Evolutionary conservation across 2,113 vertebrate species (phyloP), one percentile per base, ranked within the genome.

Genomic region (Chloebia gouldiae): DNA sequence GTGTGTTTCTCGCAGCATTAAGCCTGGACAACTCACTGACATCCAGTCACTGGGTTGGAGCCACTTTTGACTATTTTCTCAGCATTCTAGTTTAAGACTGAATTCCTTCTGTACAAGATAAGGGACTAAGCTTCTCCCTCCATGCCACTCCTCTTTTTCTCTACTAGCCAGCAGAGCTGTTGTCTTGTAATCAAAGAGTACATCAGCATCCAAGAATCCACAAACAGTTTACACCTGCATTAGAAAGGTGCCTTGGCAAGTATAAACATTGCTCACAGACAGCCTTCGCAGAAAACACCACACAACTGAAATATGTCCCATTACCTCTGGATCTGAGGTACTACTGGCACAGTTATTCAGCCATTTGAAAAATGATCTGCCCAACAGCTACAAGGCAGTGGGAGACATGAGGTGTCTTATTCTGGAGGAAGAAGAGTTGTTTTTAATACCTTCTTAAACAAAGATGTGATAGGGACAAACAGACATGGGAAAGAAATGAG

Each of bases 221-320:
- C 37, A 63, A 95, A 84, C 71, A 51, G 33, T 51, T 86, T 90
- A 92, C 70, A 40, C 54, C 30, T 71, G 80, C 75, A 77, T 30
- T 30, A 80, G 88, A 75, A 95, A 73, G 64, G 66, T 92, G 65
- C 76, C 82, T 89, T 83, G 66, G 70, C 71, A 83, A 85, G 90
- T 76, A 79, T 15, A 82, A 91, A 63, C 40, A 81, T 54, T 19
- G 84, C 90, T 59, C 86, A 84, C 37, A 95, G 57, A 11, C 37
- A 57, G 82, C 44, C 68, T 88, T 90, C 22, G 37, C 24, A 90
- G 81, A 92, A 95, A 92, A 66, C 61, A 82, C 18, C 47, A 49
- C n/a, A 61, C 47, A 83, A 56, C 2, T 59, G 61, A 63, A 88
- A 78, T 39, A 28, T 87, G 35, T 71, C 54, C 51, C 51, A 0